phyloP scores from a whole-genome alignment of 2,797 vertebrate species.

The Lerista edwardsae region DNA sequence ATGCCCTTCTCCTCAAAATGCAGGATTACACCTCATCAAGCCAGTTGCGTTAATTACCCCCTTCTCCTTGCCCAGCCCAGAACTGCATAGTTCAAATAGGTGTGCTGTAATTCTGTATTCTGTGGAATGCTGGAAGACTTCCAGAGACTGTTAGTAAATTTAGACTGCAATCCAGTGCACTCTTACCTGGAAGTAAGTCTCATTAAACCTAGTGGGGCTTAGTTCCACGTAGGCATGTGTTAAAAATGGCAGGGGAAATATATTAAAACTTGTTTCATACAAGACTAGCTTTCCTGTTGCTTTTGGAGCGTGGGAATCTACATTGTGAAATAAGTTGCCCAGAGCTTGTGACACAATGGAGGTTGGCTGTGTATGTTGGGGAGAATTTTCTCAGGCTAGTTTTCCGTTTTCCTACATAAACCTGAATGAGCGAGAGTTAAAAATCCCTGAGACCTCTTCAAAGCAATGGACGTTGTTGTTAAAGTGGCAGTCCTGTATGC shows the following conservation, averaged over 20 bases:
- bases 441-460: neutral
- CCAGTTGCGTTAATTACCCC: slow-evolving; percentile 46
- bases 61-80: slow-evolving; percentile 58
- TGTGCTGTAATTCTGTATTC: slow-evolving; percentile 68
- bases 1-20: slow-evolving; percentile 42
- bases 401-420: neutral
- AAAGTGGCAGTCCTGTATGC: neutral
- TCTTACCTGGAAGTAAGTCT: too few relatives aligned
- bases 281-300: neutral
- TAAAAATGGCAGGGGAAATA: slow-evolving; percentile 45
- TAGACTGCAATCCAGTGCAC: neutral
- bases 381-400: slow-evolving; percentile 11
- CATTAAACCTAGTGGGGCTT: too few relatives aligned
- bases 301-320: neutral
- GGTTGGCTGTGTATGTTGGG: neutral
- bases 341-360: neutral
- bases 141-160: slow-evolving; percentile 71
- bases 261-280: neutral
- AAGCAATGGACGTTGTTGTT: neutral
- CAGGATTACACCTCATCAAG: slow-evolving; percentile 35
- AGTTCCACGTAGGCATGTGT: slow-evolving; percentile 1
- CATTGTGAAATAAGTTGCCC: neutral
- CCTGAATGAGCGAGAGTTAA: neutral
- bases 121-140: slow-evolving; percentile 72
- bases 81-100: slow-evolving; percentile 69